Base-by-base conservation (phyloP, 2,888 invertebrate genomes). In the Fragum whitleyi region DNA sequence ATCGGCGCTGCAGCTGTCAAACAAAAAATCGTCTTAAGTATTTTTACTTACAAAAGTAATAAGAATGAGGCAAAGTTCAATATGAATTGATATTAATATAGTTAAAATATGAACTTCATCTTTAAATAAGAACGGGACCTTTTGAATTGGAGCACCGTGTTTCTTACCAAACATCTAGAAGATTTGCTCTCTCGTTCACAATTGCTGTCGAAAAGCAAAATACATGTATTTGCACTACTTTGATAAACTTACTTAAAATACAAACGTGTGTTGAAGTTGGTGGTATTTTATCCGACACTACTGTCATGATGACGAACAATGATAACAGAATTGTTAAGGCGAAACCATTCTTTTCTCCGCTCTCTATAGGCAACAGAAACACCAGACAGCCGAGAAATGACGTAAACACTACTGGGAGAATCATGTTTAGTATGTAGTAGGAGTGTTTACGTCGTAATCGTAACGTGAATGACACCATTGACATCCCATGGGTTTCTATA, bases 201-300 rank as follows among this genome's bases (percentile, higher is more conserved):
- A n/a, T n/a, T n/a, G n/a, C n/a, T n/a, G n/a, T n/a, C n/a, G n/a
- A n/a, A n/a, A n/a, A n/a, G n/a, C n/a, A n/a, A n/a, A n/a, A n/a
- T n/a, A n/a, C n/a, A n/a, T n/a, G n/a, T n/a, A n/a, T n/a, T n/a
- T n/a, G n/a, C n/a, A n/a, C n/a, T n/a, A n/a, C n/a, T n/a, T n/a
- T n/a, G n/a, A n/a, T n/a, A n/a, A n/a, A 86, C 83, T 86, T 81
- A 86, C 86, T 81, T 29, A 86, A 65, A 39, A 77, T 39, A 53
- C 83, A 83, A 11, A 77, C 75, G 39, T 79, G 57, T 47, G 79
- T 79, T 0, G 86, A 86, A 29, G 81, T 81, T 23, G 83, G 73
- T 21, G 86, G 86, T 51, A 86, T 82, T 36, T 71, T 79, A 61
- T 81, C 83, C 16, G 83, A 80, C 9, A 86, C 80, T 0, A 83